Percentiles rank a stretch among this genome's conserved stretches.
These are phyloP conservation scores for Gryllus bimaculatus DNA, from an alignment of 1,140 invertebrate species.

Conservation along the genomic window DNA sequence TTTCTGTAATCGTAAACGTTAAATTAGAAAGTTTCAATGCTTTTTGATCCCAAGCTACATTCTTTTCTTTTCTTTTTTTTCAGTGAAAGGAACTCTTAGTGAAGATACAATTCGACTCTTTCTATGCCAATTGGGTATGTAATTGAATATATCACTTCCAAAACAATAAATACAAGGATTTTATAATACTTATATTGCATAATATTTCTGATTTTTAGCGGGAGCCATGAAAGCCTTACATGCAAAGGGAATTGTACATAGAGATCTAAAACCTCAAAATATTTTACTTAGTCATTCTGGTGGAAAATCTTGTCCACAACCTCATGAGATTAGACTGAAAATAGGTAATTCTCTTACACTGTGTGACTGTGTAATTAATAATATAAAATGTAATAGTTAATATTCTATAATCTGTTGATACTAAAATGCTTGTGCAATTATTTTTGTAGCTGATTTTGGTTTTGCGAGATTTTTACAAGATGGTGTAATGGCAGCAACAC, in stretches of 20 bases:
- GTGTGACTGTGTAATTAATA: not conserved
- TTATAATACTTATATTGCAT: not conserved
- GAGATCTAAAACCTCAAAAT: constrained; percentile 98
- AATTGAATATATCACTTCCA: constrained; percentile 12
- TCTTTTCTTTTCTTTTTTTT: constrained; percentile 28
- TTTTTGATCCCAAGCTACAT: not conserved
- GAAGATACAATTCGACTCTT: constrained; percentile 95
- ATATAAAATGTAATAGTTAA: not conserved
- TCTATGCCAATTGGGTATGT: constrained; percentile 80
- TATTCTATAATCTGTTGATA: not conserved
- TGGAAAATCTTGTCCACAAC: constrained; percentile 68
- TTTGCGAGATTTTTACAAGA: constrained; percentile 97
- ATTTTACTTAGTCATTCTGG: constrained; percentile 80
- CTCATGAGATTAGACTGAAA: constrained; percentile 88
- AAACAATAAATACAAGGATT: constrained; percentile 12
- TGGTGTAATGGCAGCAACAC: constrained; percentile 97
- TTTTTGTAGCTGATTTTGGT: constrained; percentile 89
- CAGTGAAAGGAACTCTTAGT: constrained; percentile 83
- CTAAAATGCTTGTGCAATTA: constrained; percentile 11
- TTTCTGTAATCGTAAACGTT: too few species aligned
- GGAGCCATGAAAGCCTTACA: constrained; percentile 94
- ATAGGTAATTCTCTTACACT: constrained; percentile 52
- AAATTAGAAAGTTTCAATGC: too few species aligned
- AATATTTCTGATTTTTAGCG: constrained; percentile 45
- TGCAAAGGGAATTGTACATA: constrained; percentile 94